These are phyloP conservation scores for Myiozetetes cayanensis DNA, from an alignment of 2,113 vertebrate species.

Conservation along the genomic window DNA sequence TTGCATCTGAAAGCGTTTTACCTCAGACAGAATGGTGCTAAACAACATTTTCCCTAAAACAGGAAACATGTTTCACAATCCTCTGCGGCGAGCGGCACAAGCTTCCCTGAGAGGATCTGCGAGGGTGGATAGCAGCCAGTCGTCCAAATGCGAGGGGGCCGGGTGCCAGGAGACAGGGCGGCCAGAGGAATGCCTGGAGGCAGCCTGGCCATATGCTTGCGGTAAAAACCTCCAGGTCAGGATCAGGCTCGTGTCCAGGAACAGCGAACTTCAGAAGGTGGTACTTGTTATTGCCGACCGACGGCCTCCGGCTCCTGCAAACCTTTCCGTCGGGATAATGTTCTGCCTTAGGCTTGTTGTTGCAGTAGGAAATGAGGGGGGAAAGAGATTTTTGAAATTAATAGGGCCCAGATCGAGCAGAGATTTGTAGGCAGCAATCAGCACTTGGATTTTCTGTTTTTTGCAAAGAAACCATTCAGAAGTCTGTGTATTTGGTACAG, in stretches of 20 bases:
- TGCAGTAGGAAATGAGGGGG: background rate
- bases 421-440: background rate
- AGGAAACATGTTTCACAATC: slow-evolving; percentile 12
- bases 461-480: rapidly evolving
- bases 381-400: background rate
- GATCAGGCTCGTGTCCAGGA: background rate
- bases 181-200: slow-evolving; percentile 26
- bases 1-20: background rate
- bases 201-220: background rate
- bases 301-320: background rate
- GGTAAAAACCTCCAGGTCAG: background rate
- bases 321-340: background rate
- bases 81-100: background rate
- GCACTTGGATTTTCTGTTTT: background rate
- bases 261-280: background rate
- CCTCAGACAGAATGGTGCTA: background rate
- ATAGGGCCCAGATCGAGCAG: background rate
- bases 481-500: rapidly evolving
- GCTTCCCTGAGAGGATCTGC: slow-evolving; percentile 4
- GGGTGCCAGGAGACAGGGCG: background rate
- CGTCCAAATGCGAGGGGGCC: background rate
- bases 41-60: background rate
- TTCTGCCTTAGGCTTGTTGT: background rate
- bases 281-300: background rate
- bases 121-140: slow-evolving; percentile 24